phyloP scores from a whole-genome alignment of 2,113 vertebrate species.

The Tragelaphus buxtoni region DNA sequence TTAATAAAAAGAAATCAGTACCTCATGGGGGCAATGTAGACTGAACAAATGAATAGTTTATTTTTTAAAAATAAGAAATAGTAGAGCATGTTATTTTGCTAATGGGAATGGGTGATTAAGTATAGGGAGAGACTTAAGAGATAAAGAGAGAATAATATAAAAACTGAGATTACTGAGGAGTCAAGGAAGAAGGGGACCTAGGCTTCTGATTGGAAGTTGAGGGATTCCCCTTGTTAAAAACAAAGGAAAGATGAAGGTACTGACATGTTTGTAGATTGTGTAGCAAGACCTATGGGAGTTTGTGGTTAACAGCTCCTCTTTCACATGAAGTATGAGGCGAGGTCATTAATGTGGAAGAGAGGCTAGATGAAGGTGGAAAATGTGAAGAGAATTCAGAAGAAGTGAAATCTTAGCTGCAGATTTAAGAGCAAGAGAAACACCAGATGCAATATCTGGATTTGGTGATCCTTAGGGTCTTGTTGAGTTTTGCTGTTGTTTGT shows the following conservation, averaged over 20 bases:
- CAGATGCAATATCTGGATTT: not conserved
- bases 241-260: not conserved
- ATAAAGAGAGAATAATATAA: not conserved
- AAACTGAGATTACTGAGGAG: not conserved
- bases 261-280: not conserved
- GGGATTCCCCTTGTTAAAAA: not conserved
- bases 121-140: not conserved
- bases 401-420: not conserved
- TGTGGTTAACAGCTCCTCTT: not conserved
- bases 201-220: not conserved
- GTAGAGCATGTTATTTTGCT: not conserved
- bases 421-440: not conserved
- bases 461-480: not conserved
- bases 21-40: not conserved
- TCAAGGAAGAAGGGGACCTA: not conserved
- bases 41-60: not conserved
- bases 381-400: not conserved
- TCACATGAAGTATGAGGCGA: not conserved
- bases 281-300: not conserved
- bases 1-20: not conserved
- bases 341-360: not conserved
- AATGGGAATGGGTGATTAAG: not conserved
- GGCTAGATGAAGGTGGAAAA: not conserved
- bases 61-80: not conserved
- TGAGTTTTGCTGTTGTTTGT: not conserved